Evolutionary conservation across 2,888 invertebrate species (phyloP), one percentile per base, ranked within the genome.

Genomic region (Acrocera orbiculus): DNA sequence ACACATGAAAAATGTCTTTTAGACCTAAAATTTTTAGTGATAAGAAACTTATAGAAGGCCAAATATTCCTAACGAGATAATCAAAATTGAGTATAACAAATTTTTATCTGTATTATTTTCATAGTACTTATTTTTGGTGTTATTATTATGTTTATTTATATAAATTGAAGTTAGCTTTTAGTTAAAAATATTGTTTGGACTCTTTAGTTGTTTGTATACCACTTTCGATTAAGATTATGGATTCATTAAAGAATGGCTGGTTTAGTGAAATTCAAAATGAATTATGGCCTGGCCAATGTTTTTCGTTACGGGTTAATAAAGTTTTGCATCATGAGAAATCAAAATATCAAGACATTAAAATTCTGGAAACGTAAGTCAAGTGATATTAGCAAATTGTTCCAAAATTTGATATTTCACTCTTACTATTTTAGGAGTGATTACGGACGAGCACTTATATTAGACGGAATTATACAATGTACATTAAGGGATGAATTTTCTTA

Each of bases 391-490:
- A 5, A 22, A 22, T 22, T 22, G 10, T 22, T 10, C 8, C 9
- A 8, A 22, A 22, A 4, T 9, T 22, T 22, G 9, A 7, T 22
- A 3, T 22, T 22, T 22, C 5, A 3, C 11, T 23, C 11, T 19
- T 7, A 19, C 5, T 6, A 19, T 7, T 37, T 32, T 38, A 80
- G 80, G 38, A 69, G 67, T 47, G 67, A 73, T 26, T 77, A 90
- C 52, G 98, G 98, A 1, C 76, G 66, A 49, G 86, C 81, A 3
- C 61, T 98, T 29, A 76, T 93, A 3, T 63, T 98, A 26, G 96
- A 98, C 62, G 93, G 92, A 16, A 85, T 95, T 16, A 92, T 98
- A 45, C 98, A 98, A 54, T 93, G 92, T 50, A 87, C 95, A 1
- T 81, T 95, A 55, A 71, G 73, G 46, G 98, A 98, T 65, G 98